phyloP scores from a whole-genome alignment of 1,140 invertebrate species.

The Drosophila lini region DNA sequence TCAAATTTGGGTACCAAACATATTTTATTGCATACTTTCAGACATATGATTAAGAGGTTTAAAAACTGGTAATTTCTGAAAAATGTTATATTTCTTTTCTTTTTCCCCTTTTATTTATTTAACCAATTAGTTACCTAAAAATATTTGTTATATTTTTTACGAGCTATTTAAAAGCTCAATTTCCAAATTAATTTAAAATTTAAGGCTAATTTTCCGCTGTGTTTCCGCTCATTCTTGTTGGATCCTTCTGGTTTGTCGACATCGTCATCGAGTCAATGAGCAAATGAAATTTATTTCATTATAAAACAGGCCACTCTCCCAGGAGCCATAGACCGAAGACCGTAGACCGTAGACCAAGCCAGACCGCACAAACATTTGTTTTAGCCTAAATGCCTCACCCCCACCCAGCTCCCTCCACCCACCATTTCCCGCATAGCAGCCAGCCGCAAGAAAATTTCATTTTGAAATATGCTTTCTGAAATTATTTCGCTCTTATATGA shows the following conservation, averaged over 20 bases:
- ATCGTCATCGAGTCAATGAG: slow-evolving; percentile 77
- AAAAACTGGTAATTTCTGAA: neutral
- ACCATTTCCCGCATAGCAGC: slow-evolving; percentile 14
- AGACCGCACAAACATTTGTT: slow-evolving; percentile 72
- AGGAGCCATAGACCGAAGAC: slow-evolving; percentile 24
- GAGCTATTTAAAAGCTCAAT: neutral
- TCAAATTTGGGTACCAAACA: neutral
- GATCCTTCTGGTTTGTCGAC: slow-evolving; percentile 48
- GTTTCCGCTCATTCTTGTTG: slow-evolving; percentile 1
- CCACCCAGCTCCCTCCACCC: neutral
- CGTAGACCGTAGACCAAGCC: slow-evolving; percentile 22
- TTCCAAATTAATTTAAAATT: too few species aligned
- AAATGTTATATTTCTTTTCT: too few species aligned
- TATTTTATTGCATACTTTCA: too few species aligned
- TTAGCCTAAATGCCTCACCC: slow-evolving; percentile 55
- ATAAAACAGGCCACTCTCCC: slow-evolving; percentile 65
- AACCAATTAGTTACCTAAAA: neutral
- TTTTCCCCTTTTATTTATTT: neutral
- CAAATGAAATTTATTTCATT: slow-evolving; percentile 82
- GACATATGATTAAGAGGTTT: neutral
- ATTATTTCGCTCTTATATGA: slow-evolving; percentile 80
- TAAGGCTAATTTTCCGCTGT: neutral
- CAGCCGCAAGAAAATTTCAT: slow-evolving; percentile 79
- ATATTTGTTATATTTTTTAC: neutral
- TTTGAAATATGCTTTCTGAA: slow-evolving; percentile 82